These are phyloP conservation scores for Eucidaris tribuloides DNA, from an alignment of 35 echinoderm and acorn worm species.

Conservation along the genomic window DNA sequence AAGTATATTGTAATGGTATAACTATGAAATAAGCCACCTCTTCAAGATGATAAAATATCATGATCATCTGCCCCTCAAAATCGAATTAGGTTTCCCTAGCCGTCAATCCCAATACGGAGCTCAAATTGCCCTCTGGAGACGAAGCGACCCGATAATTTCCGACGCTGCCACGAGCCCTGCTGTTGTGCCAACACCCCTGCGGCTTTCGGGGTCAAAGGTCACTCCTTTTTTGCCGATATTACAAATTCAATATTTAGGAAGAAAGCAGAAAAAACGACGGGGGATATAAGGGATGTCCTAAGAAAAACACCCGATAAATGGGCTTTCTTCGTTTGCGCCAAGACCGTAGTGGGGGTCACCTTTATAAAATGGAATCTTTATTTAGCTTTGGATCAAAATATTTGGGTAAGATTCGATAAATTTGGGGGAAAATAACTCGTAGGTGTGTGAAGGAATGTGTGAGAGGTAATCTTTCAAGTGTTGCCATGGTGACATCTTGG, in stretches of 20 bases:
- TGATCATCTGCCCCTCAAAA: too few relatives aligned
- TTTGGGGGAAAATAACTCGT: neutral
- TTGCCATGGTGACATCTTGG: too few relatives aligned
- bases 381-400: slow-evolving; percentile 9
- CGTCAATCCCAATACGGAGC: too few relatives aligned
- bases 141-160: neutral
- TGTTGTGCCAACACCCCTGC: neutral
- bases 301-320: neutral
- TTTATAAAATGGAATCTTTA: too few relatives aligned
- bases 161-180: neutral
- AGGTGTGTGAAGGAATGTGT: slow-evolving; percentile 6
- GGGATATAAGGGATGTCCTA: slow-evolving; percentile 12
- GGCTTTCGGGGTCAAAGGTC: slow-evolving; percentile 1
- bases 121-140: too few relatives aligned
- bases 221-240: slow-evolving; percentile 8
- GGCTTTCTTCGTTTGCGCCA: too few relatives aligned
- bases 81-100: too few relatives aligned
- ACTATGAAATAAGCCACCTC: too few relatives aligned
- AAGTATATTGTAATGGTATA: too few relatives aligned
- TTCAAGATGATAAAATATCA: too few relatives aligned
- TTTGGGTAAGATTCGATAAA: neutral
- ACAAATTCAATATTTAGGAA: slow-evolving; percentile 14
- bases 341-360: too few relatives aligned
- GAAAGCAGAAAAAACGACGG: neutral
- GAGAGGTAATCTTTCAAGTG: too few relatives aligned